Percentiles rank a stretch among this genome's conserved stretches.
Conservation (phyloP, 2,113 vertebrate genomes). For the Chaenocephalus aceratus region DNA sequence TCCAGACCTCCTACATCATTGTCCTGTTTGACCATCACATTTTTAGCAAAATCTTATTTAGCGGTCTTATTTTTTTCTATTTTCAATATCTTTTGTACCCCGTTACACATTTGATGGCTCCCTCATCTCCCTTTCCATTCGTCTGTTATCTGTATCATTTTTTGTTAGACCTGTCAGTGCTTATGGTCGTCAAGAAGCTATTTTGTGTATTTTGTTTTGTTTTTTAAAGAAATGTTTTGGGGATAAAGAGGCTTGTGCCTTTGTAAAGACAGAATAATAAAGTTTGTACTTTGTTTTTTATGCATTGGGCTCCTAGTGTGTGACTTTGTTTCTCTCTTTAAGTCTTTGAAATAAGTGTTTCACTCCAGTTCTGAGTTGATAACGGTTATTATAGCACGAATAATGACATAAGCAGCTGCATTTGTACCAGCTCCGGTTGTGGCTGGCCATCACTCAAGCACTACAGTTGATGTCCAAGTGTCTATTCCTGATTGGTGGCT, state of each 20-base stretch:
- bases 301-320: constrained; percentile 43
- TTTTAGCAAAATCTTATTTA: constrained; percentile 33
- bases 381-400: not conserved
- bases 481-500: constrained; percentile 65
- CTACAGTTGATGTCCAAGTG: constrained; percentile 59
- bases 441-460: constrained; percentile 23
- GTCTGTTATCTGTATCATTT: constrained; percentile 58
- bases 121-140: constrained; percentile 35
- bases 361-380: not conserved
- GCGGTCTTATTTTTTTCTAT: constrained; percentile 43
- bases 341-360: not conserved
- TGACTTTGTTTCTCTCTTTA: not conserved
- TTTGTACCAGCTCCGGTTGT: constrained; percentile 5
- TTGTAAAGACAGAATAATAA: constrained; percentile 99
- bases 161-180: constrained; percentile 82
- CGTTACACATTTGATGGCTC: constrained; percentile 44
- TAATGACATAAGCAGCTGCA: constrained; percentile 17
- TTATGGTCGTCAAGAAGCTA: constrained; percentile 94
- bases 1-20: constrained; percentile 63
- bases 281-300: constrained; percentile 96
- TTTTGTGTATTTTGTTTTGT: constrained; percentile 84
- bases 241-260: constrained; percentile 95
- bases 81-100: constrained; percentile 42
- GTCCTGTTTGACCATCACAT: constrained; percentile 29
- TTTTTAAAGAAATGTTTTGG: constrained; percentile 88